A percentile compares a stretch with the other conserved stretches of the same genome.
phyloP scores from a whole-genome alignment of 2,797 vertebrate species.

The Triplophysa yarkandensis region DNA sequence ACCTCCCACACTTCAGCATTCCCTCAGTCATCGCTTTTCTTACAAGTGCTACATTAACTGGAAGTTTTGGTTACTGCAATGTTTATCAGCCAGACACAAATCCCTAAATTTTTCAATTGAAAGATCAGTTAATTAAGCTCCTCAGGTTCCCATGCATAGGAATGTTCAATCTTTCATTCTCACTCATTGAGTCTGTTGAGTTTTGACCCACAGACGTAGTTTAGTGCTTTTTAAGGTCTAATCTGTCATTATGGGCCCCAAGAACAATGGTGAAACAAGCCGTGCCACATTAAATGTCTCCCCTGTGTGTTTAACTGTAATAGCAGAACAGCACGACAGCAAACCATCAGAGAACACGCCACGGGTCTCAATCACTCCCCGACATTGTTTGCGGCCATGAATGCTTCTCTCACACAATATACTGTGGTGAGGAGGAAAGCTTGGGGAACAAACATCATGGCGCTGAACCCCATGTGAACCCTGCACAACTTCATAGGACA shows the following conservation, averaged over 20 bases:
- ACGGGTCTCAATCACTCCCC: conserved; percentile 67
- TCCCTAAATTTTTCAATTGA: conserved; percentile 19
- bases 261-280: conserved; percentile 74
- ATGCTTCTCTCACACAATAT: conserved; percentile 71
- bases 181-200: conserved; percentile 58
- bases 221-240: conserved; percentile 70
- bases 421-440: conserved; percentile 58
- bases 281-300: conserved; percentile 74
- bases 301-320: conserved; percentile 73
- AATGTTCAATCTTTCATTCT: conserved; percentile 30
- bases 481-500: conserved; percentile 49
- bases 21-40: not conserved
- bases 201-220: conserved; percentile 65
- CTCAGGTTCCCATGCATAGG: conserved; percentile 32
- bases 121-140: conserved; percentile 34
- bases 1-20: not conserved
- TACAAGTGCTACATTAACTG: conserved; percentile 10
- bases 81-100: conserved; percentile 35
- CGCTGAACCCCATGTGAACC: conserved; percentile 58
- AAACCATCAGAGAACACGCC: conserved; percentile 38
- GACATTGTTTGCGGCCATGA: conserved; percentile 67
- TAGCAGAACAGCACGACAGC: conserved; percentile 65
- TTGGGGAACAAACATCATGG: conserved; percentile 53
- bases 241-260: conserved; percentile 72
- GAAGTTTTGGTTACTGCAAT: conserved; percentile 23